These are phyloP conservation scores for Theretra japonica DNA, from an alignment of 2,888 invertebrate genomes.

Conservation along the genomic window DNA sequence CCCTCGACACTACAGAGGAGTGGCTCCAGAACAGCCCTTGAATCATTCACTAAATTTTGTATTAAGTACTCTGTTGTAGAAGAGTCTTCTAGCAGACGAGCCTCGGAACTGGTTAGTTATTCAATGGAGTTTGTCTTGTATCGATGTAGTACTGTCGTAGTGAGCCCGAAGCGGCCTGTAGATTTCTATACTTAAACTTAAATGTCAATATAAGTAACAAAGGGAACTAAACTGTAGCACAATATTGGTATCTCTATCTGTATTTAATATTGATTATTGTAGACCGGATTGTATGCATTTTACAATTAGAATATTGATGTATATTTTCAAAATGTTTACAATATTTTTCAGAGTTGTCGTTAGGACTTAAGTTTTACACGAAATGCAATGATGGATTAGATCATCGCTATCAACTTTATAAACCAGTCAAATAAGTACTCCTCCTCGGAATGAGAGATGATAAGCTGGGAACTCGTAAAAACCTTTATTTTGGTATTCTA, in stretches of 20 bases:
- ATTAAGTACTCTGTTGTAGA: background rate
- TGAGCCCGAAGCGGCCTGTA: background rate
- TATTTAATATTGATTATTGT: background rate
- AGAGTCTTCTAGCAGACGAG: background rate
- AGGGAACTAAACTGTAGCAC: constrained; percentile 13
- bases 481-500: too few relatives aligned
- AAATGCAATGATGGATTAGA: too few relatives aligned
- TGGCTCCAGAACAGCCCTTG: constrained; percentile 8
- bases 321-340: too few relatives aligned
- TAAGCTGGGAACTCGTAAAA: too few relatives aligned
- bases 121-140: background rate
- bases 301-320: too few relatives aligned
- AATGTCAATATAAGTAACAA: constrained; percentile 5
- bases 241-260: background rate
- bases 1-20: constrained; percentile 11
- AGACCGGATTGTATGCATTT: too few relatives aligned
- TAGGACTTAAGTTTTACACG: too few relatives aligned
- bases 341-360: too few relatives aligned
- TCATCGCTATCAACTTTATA: too few relatives aligned
- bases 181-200: constrained; percentile 1
- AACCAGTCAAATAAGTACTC: too few relatives aligned
- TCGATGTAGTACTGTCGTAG: background rate
- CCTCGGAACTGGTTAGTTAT: constrained; percentile 5
- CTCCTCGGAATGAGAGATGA: too few relatives aligned
- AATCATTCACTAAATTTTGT: background rate